Evolutionary conservation across 2,113 vertebrate genomes (phyloP).

Genomic region (Bothrops jararaca): DNA sequence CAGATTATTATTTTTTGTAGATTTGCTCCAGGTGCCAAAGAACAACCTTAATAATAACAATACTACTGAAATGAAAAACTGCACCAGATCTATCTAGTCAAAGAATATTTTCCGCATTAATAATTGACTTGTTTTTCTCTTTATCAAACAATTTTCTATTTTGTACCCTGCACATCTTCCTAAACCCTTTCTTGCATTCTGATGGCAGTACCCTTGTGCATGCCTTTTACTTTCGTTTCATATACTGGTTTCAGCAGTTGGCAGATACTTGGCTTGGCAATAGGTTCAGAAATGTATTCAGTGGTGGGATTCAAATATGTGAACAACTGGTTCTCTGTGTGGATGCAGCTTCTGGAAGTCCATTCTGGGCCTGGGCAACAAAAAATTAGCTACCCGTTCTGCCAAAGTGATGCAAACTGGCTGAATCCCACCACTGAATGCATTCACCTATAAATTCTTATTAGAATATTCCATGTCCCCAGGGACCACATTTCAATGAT

Average conservation of each 20-base stretch:
- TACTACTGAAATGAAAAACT: background rate
- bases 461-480: background rate
- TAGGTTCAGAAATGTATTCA: background rate
- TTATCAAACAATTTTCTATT: background rate
- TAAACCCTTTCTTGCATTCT: background rate
- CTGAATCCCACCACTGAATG: too few species aligned
- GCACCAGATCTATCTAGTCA: background rate
- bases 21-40: background rate
- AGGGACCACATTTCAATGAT: background rate
- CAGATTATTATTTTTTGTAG: background rate
- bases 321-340: too few species aligned
- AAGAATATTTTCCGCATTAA: background rate
- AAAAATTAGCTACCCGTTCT: too few species aligned
- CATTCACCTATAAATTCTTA: background rate
- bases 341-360: too few species aligned
- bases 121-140: background rate
- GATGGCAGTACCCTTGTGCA: background rate
- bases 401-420: too few species aligned
- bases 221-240: fast-evolving
- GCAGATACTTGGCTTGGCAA: background rate
- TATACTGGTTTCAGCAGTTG: background rate
- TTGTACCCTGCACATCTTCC: background rate
- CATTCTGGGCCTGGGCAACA: too few species aligned
- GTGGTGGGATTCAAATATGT: too few species aligned
- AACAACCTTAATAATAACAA: background rate